Evolutionary conservation across 2,888 invertebrate species (phyloP).

Genomic region (Carpatolechia fugitivella): DNA sequence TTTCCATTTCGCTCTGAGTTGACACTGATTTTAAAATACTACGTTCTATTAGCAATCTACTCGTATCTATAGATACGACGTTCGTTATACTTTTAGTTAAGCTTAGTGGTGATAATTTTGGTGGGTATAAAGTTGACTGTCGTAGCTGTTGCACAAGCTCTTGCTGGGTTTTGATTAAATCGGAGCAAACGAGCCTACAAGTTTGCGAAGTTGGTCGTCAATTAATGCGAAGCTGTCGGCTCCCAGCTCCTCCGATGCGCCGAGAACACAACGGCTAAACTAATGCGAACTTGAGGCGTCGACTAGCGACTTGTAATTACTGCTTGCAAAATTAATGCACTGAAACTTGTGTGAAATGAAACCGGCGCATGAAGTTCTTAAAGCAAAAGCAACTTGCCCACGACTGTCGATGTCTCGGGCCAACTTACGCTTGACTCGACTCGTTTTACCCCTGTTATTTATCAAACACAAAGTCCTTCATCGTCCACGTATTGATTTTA

Average conservation of each 20-base stretch:
- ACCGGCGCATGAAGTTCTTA: constrained; percentile 64
- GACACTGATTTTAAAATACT: no score
- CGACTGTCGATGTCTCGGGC: constrained; percentile 41
- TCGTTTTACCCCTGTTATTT: constrained; percentile 36
- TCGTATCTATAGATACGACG: no score
- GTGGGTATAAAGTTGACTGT: not conserved
- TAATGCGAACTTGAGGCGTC: constrained; percentile 68
- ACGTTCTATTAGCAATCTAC: no score
- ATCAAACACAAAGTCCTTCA: constrained; percentile 31
- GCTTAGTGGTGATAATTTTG: not conserved
- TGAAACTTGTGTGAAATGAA: constrained; percentile 74
- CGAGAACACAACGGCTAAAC: constrained; percentile 62
- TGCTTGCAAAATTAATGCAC: constrained; percentile 76
- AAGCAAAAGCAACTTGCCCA: constrained; percentile 36
- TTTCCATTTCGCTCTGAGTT: no score
- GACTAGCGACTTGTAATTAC: constrained; percentile 75
- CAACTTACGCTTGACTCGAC: constrained; percentile 42
- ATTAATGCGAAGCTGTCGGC: constrained; percentile 56
- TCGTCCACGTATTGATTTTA: constrained; percentile 11
- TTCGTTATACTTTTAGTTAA: no score
- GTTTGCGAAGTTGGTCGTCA: constrained; percentile 58
- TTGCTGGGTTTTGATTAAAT: constrained; percentile 57
- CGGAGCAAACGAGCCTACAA: constrained; percentile 60
- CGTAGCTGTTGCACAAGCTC: constrained; percentile 3
- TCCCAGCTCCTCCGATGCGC: constrained; percentile 54